Percentiles rank a stretch among this genome's conserved stretches.
phyloP scores from a whole-genome alignment of 2,113 vertebrate species.

The Riparia riparia region DNA sequence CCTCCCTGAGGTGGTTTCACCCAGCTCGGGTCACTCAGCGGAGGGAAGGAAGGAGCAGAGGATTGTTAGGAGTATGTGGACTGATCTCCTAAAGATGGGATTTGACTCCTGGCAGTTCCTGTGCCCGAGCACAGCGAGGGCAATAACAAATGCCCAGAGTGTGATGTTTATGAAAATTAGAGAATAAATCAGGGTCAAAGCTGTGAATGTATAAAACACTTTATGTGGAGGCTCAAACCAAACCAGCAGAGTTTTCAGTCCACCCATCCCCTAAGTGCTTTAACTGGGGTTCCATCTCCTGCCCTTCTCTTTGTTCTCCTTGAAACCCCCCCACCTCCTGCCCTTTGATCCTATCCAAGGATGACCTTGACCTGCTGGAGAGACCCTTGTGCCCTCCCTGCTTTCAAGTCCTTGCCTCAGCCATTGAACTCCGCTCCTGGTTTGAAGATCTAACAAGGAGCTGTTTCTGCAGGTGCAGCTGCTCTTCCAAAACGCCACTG shows the following conservation, averaged over 20 bases:
- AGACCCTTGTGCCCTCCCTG: neutral
- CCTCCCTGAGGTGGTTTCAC: neutral
- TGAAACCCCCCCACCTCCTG: neutral
- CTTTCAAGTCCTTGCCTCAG: neutral
- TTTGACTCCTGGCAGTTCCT: neutral
- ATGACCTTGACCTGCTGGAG: neutral
- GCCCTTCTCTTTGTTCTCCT: neutral
- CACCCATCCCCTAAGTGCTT: neutral
- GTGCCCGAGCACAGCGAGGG: neutral
- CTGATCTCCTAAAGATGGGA: neutral
- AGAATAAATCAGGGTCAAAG: neutral
- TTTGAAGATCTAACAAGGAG: neutral
- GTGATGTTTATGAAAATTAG: neutral
- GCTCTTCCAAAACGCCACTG: neutral
- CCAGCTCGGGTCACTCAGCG: neutral
- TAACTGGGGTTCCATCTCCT: neutral
- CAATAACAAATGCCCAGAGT: neutral
- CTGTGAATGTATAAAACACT: neutral
- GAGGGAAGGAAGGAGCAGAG: neutral
- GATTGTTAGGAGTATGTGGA: fast-evolving
- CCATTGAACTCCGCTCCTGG: neutral
- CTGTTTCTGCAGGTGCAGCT: neutral
- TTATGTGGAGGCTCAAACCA: neutral
- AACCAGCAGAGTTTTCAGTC: neutral
- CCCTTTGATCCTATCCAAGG: neutral